phyloP scores from a whole-genome alignment of 2,113 vertebrate genomes.

The Procapra przewalskii region DNA sequence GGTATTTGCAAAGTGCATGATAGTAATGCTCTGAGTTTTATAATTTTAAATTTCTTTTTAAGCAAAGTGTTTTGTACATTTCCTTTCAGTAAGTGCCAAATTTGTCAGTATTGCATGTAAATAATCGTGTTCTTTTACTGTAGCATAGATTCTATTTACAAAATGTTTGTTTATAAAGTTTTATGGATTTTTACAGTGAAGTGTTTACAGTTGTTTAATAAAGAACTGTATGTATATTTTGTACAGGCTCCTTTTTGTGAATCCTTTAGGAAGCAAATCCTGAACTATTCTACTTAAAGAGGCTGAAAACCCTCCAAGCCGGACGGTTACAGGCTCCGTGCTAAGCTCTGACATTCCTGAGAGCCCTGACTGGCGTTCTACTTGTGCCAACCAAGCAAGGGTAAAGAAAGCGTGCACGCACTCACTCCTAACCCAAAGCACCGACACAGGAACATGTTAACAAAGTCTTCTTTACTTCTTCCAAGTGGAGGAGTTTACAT shows the following conservation, averaged over 20 bases:
- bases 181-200: conserved; percentile 95
- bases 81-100: conserved; percentile 94
- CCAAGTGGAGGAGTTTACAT: neutral
- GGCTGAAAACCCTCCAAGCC: neutral
- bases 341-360: neutral
- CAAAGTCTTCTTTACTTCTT: conserved; percentile 40
- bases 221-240: conserved; percentile 92
- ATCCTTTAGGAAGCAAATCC: conserved; percentile 56
- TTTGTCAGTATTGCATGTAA: conserved; percentile 96
- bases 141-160: conserved; percentile 91
- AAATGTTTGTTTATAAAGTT: conserved; percentile 92
- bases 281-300: neutral
- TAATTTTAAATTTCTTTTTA: conserved; percentile 86
- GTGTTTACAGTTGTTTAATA: conserved; percentile 97
- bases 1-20: conserved; percentile 89
- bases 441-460: neutral
- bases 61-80: conserved; percentile 90
- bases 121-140: conserved; percentile 93
- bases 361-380: neutral
- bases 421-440: neutral
- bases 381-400: neutral
- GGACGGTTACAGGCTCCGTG: neutral
- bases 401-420: neutral
- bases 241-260: conserved; percentile 84
- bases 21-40: conserved; percentile 85